These are phyloP conservation scores for Channa argus DNA, from an alignment of 2,113 vertebrate genomes.

Conservation along the genomic window DNA sequence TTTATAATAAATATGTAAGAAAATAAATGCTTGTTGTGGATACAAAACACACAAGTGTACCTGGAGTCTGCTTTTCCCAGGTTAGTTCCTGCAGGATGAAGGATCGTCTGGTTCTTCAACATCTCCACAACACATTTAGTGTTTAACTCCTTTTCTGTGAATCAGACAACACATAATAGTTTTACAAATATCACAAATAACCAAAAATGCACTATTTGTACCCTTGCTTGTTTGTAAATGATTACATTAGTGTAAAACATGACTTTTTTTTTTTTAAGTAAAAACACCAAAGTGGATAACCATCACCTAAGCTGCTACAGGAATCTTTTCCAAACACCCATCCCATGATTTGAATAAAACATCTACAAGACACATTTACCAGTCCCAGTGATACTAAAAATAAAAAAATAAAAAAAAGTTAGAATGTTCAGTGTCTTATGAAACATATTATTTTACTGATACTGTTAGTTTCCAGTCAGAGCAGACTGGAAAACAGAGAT, in stretches of 20 bases:
- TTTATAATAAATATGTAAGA: neutral
- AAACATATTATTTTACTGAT: neutral
- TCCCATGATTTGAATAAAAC: neutral
- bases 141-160: constrained; percentile 95
- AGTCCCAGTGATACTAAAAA: neutral
- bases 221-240: neutral
- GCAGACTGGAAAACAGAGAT: neutral
- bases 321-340: neutral
- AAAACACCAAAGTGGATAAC: no score
- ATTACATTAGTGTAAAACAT: neutral
- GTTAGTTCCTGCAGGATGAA: constrained; percentile 84
- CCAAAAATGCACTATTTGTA: neutral
- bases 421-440: neutral
- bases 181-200: neutral
- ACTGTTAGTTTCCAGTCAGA: no score
- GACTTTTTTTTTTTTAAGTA: no score
- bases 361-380: neutral
- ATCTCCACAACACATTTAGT: constrained; percentile 98
- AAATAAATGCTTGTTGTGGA: neutral
- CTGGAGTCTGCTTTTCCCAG: constrained; percentile 82
- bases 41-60: constrained; percentile 51
- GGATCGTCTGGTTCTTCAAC: constrained; percentile 93
- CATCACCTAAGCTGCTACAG: neutral
- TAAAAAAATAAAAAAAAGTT: neutral
- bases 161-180: constrained; percentile 18